Evolutionary conservation across 2,888 invertebrate species (phyloP), one percentile per base, ranked within the genome.

Genomic region (Sinodicranocentrus sp.): DNA sequence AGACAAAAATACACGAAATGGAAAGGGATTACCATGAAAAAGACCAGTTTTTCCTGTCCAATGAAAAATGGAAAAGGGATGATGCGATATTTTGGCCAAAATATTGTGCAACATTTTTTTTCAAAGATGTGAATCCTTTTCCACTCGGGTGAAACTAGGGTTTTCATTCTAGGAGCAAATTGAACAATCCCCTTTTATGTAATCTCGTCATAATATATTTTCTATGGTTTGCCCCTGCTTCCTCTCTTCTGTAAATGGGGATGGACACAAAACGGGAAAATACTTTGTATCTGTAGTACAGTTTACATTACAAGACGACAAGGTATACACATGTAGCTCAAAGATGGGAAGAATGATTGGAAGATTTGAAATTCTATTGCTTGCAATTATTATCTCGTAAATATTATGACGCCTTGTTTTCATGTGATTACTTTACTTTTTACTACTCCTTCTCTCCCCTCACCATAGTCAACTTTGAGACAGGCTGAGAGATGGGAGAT

Each of bases 341-440:
- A 6, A 33, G 5, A 33, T 10, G 10, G 3, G 26, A n/a, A 19
- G n/a, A 28, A 39, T 39, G 13, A 17, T 17, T 54, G 57, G 19
- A 48, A 23, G n/a, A 79, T 72, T 80, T 80, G 72, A 72, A 80
- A 73, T 80, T 72, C 57, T 57, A 73, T 48, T 79, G 54, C 67
- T 80, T 28, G 52, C 80, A 65, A 80, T 80, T 80, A 80, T 57
- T 80, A 73, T 80, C 80, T 73, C 80, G 80, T 80, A 80, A 80
- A 80, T 73, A 73, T 80, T 80, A 73, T 80, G 72, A 80, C 73
- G 67, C 79, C 71, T 79, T 79, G 71, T 71, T 79, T 61, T 26
- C 70, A 59, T 78, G 70, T 70, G 70, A 70, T 75, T 70, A 78
- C 78, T 78, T 70, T 59, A 57, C 28, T 23, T 28, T 44, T 79